These are phyloP conservation scores for Coelopa pilipes DNA, from an alignment of 2,888 invertebrate species.

Conservation along the genomic window DNA sequence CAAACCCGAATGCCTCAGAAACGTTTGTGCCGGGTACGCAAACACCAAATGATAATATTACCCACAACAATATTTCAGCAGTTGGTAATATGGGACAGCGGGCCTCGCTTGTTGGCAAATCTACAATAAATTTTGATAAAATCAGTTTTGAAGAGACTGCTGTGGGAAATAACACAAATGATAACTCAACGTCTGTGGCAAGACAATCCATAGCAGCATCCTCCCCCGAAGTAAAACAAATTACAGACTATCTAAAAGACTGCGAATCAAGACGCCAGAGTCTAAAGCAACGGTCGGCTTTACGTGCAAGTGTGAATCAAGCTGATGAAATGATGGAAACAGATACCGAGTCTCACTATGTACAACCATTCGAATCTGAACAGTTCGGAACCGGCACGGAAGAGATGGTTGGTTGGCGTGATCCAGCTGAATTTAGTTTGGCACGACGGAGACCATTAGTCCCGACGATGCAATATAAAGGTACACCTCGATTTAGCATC, in stretches of 20 bases:
- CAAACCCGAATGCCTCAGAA: conserved; percentile 38
- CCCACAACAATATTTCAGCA: conserved; percentile 19
- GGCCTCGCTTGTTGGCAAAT: conserved; percentile 48
- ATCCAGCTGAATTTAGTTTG: conserved; percentile 66
- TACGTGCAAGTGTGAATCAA: conserved; percentile 18
- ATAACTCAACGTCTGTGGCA: background rate
- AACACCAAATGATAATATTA: conserved; percentile 44
- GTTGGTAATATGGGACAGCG: conserved; percentile 42
- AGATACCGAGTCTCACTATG: conserved; percentile 51
- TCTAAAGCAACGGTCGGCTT: conserved; percentile 47
- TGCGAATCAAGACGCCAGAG: conserved; percentile 59
- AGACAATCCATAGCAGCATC: conserved; percentile 41
- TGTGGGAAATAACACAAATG: conserved; percentile 35
- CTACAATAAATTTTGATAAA: conserved; percentile 61
- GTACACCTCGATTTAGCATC: conserved; percentile 62
- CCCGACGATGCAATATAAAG: conserved; percentile 54
- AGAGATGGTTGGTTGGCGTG: conserved; percentile 80
- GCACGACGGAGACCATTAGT: conserved; percentile 49
- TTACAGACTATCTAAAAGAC: conserved; percentile 62
- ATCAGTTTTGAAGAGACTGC: conserved; percentile 61
- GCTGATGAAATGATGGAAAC: conserved; percentile 43
- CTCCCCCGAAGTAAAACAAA: conserved; percentile 58
- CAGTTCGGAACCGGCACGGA: conserved; percentile 64
- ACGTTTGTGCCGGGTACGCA: conserved; percentile 54
- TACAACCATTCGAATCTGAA: conserved; percentile 62